Conservation (phyloP, 2,797 vertebrate species). For the Crocidura indochinensis region DNA sequence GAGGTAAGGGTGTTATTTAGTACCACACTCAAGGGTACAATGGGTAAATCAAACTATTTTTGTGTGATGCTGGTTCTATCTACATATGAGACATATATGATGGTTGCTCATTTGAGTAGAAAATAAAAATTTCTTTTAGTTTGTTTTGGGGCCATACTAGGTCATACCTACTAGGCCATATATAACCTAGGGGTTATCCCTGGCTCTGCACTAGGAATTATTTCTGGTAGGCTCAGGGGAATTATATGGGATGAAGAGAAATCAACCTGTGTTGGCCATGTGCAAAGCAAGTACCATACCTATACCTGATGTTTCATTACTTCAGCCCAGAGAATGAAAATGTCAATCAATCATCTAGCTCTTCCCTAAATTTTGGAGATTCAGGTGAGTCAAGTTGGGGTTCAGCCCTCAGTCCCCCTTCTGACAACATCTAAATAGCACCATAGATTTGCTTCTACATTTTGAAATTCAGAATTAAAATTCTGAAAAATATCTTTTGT, state of each 20-base stretch:
- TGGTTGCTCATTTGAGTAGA: background rate
- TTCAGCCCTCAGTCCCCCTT: background rate
- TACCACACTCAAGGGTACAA: slow-evolving; percentile 22
- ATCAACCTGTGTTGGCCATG: no score
- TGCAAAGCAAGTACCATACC: no score
- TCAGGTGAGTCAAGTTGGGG: background rate
- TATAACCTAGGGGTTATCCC: no score
- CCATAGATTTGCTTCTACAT: background rate
- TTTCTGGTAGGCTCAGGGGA: no score
- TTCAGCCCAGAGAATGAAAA: background rate
- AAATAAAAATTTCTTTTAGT: background rate
- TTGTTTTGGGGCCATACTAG: no score
- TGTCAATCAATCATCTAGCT: slow-evolving; percentile 1
- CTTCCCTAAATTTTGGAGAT: background rate
- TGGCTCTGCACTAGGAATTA: no score
- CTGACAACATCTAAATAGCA: background rate
- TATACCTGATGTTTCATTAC: no score
- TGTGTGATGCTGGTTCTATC: background rate
- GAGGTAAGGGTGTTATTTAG: slow-evolving; percentile 13
- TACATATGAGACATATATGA: background rate
- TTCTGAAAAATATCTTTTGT: background rate
- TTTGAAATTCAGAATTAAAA: background rate
- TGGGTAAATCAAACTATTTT: slow-evolving; percentile 28
- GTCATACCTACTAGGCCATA: no score
- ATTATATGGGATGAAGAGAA: no score